Evolutionary conservation across 2,888 invertebrate species (phyloP).

Genomic region (Anthoptus insignis): DNA sequence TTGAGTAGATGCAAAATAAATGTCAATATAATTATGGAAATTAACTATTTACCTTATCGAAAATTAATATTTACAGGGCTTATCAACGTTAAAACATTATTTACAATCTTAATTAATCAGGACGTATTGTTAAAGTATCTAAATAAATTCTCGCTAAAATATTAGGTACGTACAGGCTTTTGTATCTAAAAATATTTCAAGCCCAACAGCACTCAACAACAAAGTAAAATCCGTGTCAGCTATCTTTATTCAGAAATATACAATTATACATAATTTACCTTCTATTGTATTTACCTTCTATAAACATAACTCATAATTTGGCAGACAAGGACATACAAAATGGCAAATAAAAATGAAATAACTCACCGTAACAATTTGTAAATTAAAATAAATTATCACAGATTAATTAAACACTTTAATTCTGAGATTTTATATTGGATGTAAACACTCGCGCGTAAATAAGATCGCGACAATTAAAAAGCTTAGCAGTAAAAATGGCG

Average conservation of each 20-base stretch:
- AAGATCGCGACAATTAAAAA: constrained; percentile 48
- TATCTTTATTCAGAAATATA: too few species aligned
- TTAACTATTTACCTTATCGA: too few species aligned
- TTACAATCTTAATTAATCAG: too few species aligned
- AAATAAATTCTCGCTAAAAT: too few species aligned
- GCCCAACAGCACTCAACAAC: background rate
- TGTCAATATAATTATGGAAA: too few species aligned
- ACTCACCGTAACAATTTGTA: constrained; percentile 37
- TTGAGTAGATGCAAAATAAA: too few species aligned
- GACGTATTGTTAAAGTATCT: too few species aligned
- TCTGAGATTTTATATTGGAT: constrained; percentile 9
- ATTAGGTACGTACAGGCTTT: too few species aligned
- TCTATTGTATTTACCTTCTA: constrained; percentile 10
- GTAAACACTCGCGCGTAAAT: constrained; percentile 60
- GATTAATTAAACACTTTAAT: constrained; percentile 1
- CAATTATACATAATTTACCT: background rate
- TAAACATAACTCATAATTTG: constrained; percentile 30
- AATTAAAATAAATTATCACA: constrained; percentile 18
- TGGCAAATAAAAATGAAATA: constrained; percentile 8
- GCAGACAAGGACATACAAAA: constrained; percentile 39
- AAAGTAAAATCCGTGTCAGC: background rate
- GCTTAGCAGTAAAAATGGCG: constrained; percentile 59
- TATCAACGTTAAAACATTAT: too few species aligned
- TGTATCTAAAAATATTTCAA: too few species aligned
- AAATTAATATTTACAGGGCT: too few species aligned